Evolutionary conservation across 2,888 invertebrate genomes (phyloP), one percentile per base, ranked within the genome.

Genomic region (Papilio demoleus): DNA sequence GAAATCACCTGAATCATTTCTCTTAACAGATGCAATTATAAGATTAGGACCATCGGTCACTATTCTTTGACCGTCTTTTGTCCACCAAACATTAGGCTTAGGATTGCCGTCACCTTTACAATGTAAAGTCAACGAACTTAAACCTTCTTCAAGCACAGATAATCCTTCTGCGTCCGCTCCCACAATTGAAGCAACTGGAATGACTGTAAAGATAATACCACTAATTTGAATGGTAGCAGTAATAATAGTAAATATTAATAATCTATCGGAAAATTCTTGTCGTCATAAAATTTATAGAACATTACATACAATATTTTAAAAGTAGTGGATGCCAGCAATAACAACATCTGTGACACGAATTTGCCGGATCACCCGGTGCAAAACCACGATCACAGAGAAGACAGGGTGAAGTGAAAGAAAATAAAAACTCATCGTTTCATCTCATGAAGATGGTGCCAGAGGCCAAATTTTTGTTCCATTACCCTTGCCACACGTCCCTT

Each of bases 31-130:
- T 0, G 93, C 93, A 47, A 93, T 83, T 4, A 93, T 87, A 1
- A 95, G 85, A 63, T 93, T 93, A 0, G 90, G 81, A 8, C 92
- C 92, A 42, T 87, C 90, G 1, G 88, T 90, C 8, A 85, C 81
- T 56, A 90, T 81, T 70, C 88, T 88, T 67, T 90, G 90, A 2
- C 92, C 91, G 68, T 94, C 94, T 72, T 94, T 94, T 67, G 94
- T 94, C 96, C 96, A 96, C 84, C 94, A 93, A 42, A 95, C 94
- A 70, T 94, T 93, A 0, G 96, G 95, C 12, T 94, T 93, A 0
- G 96, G 96, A 88, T 96, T 96, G 12, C 95, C 95, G 74, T 95
- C 95, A 12, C 94, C 95, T 50, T 93, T 81, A 77, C 96, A 96
- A 68, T 94, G 91, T 56, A 96, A 85, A 36, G 93, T 93, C 17